Conservation (phyloP, 2,888 invertebrate genomes). For the Cryptocheilus praepositus region DNA sequence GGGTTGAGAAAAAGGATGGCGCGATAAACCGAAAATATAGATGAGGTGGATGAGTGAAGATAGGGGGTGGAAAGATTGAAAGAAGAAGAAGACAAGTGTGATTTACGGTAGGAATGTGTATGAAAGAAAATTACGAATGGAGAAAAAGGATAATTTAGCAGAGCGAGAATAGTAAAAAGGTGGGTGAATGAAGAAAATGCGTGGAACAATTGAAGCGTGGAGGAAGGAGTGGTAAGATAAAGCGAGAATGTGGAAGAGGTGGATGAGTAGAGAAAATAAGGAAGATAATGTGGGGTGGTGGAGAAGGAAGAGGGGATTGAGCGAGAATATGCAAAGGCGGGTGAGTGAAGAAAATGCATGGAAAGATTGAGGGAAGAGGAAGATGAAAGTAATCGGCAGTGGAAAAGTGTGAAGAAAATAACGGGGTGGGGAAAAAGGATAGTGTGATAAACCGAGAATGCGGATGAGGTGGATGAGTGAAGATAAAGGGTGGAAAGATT, state of each 20-base stretch:
- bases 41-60: background rate
- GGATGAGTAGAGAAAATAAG: no score
- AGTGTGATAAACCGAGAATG: conserved; percentile 13
- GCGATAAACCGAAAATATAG: conserved; percentile 16
- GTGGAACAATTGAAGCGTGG: no score
- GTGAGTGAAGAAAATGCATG: background rate
- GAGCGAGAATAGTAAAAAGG: no score
- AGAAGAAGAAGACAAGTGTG: background rate
- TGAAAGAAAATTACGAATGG: no score
- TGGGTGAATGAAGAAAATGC: no score
- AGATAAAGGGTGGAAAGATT: conserved; percentile 1
- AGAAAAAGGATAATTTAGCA: no score
- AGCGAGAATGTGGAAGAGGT: no score
- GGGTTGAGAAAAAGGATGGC: background rate
- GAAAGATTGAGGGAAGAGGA: conserved; percentile 19
- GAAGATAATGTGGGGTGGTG: no score
- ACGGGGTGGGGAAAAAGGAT: background rate
- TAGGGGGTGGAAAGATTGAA: conserved; percentile 2
- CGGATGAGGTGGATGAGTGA: conserved; percentile 4
- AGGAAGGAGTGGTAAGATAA: no score
- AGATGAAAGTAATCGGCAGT: background rate
- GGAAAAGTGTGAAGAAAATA: background rate
- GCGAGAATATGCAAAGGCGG: no score
- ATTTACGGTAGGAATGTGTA: no score
- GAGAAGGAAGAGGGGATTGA: no score